A percentile compares a stretch with the other conserved stretches of the same genome.
Conservation (phyloP, 2,113 vertebrate species). For the Nothoprocta perdicaria region DNA sequence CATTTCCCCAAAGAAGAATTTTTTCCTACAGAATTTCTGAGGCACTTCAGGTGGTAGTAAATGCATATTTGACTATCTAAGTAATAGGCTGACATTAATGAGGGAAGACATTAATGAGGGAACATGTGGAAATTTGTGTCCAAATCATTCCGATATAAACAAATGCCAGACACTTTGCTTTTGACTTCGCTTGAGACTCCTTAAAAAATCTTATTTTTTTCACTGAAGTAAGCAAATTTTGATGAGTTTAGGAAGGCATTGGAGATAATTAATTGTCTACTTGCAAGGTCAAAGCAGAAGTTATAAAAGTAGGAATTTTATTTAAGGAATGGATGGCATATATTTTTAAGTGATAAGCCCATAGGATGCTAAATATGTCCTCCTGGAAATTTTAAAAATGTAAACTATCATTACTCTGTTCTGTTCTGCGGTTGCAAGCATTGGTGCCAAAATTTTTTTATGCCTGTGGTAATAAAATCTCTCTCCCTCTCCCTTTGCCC, state of each 20-base stretch:
- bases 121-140: not conserved
- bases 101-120: not conserved
- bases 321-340: constrained; percentile 36
- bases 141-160: not conserved
- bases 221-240: not conserved
- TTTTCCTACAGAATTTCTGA: not conserved
- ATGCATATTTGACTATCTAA: not conserved
- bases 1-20: not conserved
- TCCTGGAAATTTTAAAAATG: constrained; percentile 60
- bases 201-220: not conserved
- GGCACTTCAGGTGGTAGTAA: not conserved
- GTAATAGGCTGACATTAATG: not conserved
- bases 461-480: constrained; percentile 60
- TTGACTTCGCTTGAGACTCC: not conserved
- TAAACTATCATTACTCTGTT: constrained; percentile 42
- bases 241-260: not conserved
- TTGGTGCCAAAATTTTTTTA: constrained; percentile 55
- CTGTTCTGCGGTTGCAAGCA: constrained; percentile 13
- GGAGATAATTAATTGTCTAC: not conserved
- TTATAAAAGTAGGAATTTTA: constrained; percentile 59
- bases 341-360: constrained; percentile 61
- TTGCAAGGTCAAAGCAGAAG: constrained; percentile 53
- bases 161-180: not conserved
- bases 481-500: constrained; percentile 38
- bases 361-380: constrained; percentile 55